Evolutionary conservation across 2,113 vertebrate genomes (phyloP).

Genomic region (Phocoena phocoena): DNA sequence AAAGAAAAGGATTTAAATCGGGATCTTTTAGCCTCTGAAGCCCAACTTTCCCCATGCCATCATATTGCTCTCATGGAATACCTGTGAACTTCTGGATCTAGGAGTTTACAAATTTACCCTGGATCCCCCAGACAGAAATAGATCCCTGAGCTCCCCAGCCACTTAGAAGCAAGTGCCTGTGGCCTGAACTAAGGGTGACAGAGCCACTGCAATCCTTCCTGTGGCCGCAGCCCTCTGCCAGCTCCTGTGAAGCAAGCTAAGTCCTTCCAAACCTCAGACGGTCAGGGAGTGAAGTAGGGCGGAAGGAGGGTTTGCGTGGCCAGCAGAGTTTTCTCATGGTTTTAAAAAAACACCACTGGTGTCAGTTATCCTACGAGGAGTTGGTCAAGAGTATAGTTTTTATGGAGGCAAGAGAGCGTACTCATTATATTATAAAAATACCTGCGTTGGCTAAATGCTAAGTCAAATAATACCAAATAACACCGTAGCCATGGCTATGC

Average conservation of each 20-base stretch:
- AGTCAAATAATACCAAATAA: conserved; percentile 12
- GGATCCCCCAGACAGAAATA: not conserved
- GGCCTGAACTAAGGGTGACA: not conserved
- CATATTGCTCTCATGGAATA: not conserved
- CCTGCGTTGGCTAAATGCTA: conserved; percentile 34
- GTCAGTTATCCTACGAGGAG: not conserved
- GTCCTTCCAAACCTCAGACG: not conserved
- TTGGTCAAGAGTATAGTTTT: not conserved
- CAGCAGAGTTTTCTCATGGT: not conserved
- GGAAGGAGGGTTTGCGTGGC: not conserved
- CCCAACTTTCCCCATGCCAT: not conserved
- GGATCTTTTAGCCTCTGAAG: not conserved
- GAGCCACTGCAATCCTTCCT: not conserved
- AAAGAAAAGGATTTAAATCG: not conserved
- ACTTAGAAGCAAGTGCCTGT: not conserved
- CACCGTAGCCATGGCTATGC: not conserved
- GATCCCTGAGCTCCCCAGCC: not conserved
- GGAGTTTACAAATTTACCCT: not conserved
- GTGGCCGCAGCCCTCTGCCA: not conserved
- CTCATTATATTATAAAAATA: conserved; percentile 36
- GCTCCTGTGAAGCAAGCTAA: not conserved
- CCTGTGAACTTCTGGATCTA: not conserved
- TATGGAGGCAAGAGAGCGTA: not conserved
- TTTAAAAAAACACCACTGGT: not conserved
- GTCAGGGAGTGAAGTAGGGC: not conserved